Conservation (phyloP, 1,140 invertebrate species). For the Leptonema lineaticorne region DNA sequence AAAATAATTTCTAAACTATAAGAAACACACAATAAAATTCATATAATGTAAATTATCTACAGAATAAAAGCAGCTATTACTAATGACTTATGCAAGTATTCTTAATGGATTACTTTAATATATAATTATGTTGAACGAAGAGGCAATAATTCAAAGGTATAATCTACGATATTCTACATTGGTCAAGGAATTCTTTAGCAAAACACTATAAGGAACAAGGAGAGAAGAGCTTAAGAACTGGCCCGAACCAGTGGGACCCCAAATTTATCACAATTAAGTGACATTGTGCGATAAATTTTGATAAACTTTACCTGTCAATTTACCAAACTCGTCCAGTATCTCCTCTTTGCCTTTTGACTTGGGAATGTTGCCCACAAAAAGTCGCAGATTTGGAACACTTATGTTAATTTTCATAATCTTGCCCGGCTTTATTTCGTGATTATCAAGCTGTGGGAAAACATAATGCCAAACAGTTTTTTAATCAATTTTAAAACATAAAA, state of each 20-base stretch:
- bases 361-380: constrained; percentile 99
- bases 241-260: constrained; percentile 27
- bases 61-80: no score
- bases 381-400: constrained; percentile 99
- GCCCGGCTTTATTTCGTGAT: constrained; percentile 99
- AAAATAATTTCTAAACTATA: no score
- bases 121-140: no score
- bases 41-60: no score
- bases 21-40: no score
- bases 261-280: constrained; percentile 1
- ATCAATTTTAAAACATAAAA: constrained; percentile 32
- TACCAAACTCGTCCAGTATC: constrained; percentile 99
- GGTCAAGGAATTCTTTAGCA: constrained; percentile 42
- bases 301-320: constrained; percentile 97
- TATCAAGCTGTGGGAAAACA: constrained; percentile 91
- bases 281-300: constrained; percentile 52
- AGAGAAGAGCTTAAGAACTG: constrained; percentile 37
- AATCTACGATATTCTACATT: constrained; percentile 52
- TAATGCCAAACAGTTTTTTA: constrained; percentile 41
- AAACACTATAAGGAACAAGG: constrained; percentile 49
- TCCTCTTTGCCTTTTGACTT: constrained; percentile 99
- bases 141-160: constrained; percentile 10
- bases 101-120: no score
- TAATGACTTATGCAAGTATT: no score
- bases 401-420: constrained; percentile 99